phyloP scores from a whole-genome alignment of 2,888 invertebrate species.

The Papilio gigon region DNA sequence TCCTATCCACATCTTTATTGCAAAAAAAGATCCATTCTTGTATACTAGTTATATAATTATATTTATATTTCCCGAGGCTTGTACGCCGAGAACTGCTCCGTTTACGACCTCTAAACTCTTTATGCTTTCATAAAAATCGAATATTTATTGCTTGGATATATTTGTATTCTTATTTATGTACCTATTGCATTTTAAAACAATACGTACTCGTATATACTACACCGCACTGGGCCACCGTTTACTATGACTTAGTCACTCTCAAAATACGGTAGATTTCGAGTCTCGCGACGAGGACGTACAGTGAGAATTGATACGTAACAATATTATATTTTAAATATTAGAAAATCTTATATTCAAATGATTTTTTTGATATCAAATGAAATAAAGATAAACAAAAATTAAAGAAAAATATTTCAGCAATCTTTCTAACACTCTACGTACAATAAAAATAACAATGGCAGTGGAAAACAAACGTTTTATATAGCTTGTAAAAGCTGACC shows the following conservation, averaged over 20 bases:
- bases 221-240: no score
- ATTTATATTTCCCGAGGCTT: slow-evolving; percentile 15
- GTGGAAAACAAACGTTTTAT: no score
- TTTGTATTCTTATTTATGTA: slow-evolving; percentile 10
- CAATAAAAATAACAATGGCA: no score
- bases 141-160: slow-evolving; percentile 9
- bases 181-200: background rate
- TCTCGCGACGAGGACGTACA: no score
- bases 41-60: slow-evolving; percentile 14
- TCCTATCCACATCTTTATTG: background rate
- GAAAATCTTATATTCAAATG: no score
- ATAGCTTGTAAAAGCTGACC: no score
- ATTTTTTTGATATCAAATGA: background rate
- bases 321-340: no score
- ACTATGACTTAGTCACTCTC: no score
- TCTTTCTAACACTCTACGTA: no score
- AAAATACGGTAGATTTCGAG: no score
- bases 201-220: background rate
- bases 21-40: slow-evolving; percentile 14
- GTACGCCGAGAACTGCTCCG: background rate
- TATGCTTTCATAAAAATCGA: slow-evolving; percentile 17
- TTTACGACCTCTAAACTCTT: slow-evolving; percentile 22
- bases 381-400: background rate
- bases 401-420: no score
- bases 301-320: no score